Percentiles rank a stretch among this genome's conserved stretches.
Evolutionary conservation across 2,113 vertebrate species (phyloP).

Genomic region (Epinephelus fuscoguttatus): DNA sequence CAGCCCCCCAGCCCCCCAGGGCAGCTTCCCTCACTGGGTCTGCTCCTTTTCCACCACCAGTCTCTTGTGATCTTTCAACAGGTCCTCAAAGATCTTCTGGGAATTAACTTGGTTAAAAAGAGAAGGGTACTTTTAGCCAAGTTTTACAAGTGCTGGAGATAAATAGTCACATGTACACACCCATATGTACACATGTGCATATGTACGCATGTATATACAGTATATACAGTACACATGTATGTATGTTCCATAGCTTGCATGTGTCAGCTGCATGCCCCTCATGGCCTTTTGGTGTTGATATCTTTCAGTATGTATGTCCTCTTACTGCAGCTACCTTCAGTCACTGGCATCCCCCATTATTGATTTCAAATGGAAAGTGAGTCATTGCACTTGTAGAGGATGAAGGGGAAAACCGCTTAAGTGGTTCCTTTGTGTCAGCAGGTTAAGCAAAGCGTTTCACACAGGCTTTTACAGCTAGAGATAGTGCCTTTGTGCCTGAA

Average conservation of each 20-base stretch:
- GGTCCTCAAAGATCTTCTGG: constrained; percentile 30
- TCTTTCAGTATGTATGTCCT: constrained; percentile 51
- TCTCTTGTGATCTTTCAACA: constrained; percentile 52
- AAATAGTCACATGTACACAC: background rate
- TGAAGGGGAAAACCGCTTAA: constrained; percentile 78
- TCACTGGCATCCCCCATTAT: constrained; percentile 69
- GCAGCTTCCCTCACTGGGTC: constrained; percentile 20
- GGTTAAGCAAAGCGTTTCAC: constrained; percentile 80
- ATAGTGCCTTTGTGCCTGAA: constrained; percentile 76
- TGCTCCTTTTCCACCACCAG: constrained; percentile 35
- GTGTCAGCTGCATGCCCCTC: constrained; percentile 28
- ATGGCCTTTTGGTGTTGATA: constrained; percentile 44
- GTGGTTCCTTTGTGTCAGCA: constrained; percentile 81
- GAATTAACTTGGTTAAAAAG: constrained; percentile 40
- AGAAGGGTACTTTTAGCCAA: background rate
- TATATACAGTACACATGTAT: no score
- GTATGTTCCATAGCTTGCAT: background rate
- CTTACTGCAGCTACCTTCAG: constrained; percentile 56
- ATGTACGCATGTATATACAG: background rate
- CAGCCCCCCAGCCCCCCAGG: constrained; percentile 42
- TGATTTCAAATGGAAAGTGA: constrained; percentile 81
- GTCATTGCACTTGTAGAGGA: constrained; percentile 66
- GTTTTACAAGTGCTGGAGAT: constrained; percentile 24
- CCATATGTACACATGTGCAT: background rate
- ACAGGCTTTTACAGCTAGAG: constrained; percentile 72